Percentiles rank a stretch among this genome's conserved stretches.
phyloP scores from a whole-genome alignment of 2,888 invertebrate species.

The Lasioglossum figueresi region DNA sequence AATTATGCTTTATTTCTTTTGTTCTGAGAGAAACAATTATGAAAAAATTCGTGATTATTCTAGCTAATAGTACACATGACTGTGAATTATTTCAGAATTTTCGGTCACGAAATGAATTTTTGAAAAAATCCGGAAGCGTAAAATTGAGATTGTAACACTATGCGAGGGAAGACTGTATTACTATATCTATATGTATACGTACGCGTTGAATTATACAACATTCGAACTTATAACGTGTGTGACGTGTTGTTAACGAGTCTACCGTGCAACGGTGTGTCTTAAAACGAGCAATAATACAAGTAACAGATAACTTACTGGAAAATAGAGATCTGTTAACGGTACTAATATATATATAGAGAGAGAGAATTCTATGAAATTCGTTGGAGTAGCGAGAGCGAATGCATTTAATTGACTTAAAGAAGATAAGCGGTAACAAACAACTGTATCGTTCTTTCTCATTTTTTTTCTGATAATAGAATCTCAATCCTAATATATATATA shows the following conservation, averaged over 20 bases:
- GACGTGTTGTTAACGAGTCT: slow-evolving; percentile 19
- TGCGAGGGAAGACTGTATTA: neutral
- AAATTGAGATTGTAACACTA: too few relatives aligned
- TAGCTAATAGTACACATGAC: too few relatives aligned
- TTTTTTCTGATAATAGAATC: too few relatives aligned
- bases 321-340: slow-evolving; percentile 33
- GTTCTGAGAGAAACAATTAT: too few relatives aligned
- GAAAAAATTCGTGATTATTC: too few relatives aligned
- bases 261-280: neutral
- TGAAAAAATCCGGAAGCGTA: too few relatives aligned
- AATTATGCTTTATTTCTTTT: too few relatives aligned
- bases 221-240: slow-evolving; percentile 4
- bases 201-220: neutral
- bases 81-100: too few relatives aligned
- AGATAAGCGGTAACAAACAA: slow-evolving; percentile 41
- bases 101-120: too few relatives aligned
- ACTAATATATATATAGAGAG: slow-evolving; percentile 23
- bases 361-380: slow-evolving; percentile 21
- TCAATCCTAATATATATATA: too few relatives aligned
- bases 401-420: slow-evolving; percentile 57
- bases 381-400: slow-evolving; percentile 32
- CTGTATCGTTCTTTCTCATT: slow-evolving; percentile 11
- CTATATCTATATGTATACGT: slow-evolving; percentile 4
- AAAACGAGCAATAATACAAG: slow-evolving; percentile 27
- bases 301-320: slow-evolving; percentile 14